Percentiles rank a stretch among this genome's conserved stretches.
Evolutionary conservation across 2,113 vertebrate species (phyloP).

Genomic region (Pachypanchax playfairii): DNA sequence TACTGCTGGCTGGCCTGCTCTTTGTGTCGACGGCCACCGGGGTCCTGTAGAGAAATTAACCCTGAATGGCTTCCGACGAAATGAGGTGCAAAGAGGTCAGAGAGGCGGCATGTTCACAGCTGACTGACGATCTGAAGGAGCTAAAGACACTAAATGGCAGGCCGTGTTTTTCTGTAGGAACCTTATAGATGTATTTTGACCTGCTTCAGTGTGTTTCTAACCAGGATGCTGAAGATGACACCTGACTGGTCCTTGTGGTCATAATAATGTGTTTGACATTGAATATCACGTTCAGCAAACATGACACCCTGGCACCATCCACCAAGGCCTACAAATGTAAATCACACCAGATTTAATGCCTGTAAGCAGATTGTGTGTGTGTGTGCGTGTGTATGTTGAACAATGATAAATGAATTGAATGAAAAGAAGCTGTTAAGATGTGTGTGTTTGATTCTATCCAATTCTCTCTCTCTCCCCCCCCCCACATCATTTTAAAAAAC

Average conservation of each 20-base stretch:
- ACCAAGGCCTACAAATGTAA: conserved; percentile 62
- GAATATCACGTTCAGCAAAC: conserved; percentile 57
- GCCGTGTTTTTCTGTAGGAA: background rate
- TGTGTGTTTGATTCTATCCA: too few species aligned
- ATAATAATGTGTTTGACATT: conserved; percentile 60
- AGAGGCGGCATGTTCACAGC: conserved; percentile 30
- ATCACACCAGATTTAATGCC: conserved; percentile 67
- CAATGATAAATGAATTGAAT: conserved; percentile 16
- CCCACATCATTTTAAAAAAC: too few species aligned
- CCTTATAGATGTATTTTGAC: background rate
- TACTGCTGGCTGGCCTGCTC: conserved; percentile 58
- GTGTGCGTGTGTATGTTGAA: conserved; percentile 1
- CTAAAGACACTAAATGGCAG: background rate
- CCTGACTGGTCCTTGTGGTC: conserved; percentile 4
- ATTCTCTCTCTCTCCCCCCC: too few species aligned
- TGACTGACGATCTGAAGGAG: conserved; percentile 17
- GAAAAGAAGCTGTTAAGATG: background rate
- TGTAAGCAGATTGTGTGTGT: conserved; percentile 48
- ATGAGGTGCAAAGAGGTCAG: conserved; percentile 46
- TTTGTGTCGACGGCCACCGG: conserved; percentile 62
- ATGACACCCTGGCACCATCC: conserved; percentile 48
- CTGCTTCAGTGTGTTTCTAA: conserved; percentile 2
- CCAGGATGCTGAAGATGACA: conserved; percentile 6
- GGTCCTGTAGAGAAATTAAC: conserved; percentile 57
- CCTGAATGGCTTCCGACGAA: conserved; percentile 31